Evolutionary conservation across 2,888 invertebrate genomes (phyloP).

Genomic region (Carterocephalus palaemon): DNA sequence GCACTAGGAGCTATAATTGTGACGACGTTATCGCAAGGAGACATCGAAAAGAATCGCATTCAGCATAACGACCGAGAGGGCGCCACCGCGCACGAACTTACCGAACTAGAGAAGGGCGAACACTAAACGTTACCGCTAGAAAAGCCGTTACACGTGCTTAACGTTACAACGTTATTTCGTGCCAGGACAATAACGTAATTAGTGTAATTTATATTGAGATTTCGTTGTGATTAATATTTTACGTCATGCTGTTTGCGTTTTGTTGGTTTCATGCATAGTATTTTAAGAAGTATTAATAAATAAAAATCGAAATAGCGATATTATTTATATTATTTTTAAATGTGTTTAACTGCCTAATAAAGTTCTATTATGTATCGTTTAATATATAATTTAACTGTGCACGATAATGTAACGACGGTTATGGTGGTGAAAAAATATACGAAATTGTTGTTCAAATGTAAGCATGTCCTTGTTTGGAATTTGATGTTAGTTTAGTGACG

Average conservation of each 20-base stretch:
- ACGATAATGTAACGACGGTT: conserved; percentile 8
- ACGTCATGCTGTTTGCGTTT: conserved; percentile 22
- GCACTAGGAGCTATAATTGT: conserved; percentile 96
- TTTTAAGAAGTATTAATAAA: conserved; percentile 13
- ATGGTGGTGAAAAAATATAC: conserved; percentile 6
- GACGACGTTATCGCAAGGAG: conserved; percentile 88
- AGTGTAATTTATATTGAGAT: conserved; percentile 22
- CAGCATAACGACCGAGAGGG: conserved; percentile 62
- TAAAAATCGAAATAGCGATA: conserved; percentile 2
- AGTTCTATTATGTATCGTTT: conserved; percentile 10
- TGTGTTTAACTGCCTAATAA: conserved; percentile 19
- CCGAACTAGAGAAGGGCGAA: conserved; percentile 79
- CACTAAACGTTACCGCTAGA: conserved; percentile 39
- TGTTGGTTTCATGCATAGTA: conserved; percentile 11
- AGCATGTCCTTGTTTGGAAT: conserved; percentile 16
- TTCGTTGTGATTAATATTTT: conserved; percentile 34
- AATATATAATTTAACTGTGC: conserved; percentile 8
- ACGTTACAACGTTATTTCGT: conserved; percentile 46
- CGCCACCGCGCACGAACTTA: conserved; percentile 82
- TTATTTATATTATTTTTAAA: conserved; percentile 10
- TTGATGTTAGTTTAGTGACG: conserved; percentile 20
- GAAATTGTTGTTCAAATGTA: conserved; percentile 14
- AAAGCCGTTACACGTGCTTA: conserved; percentile 42
- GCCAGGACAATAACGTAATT: conserved; percentile 35
- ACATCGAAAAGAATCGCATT: conserved; percentile 71